Base-by-base conservation (phyloP, 2,888 invertebrate species). In the Steinernema hermaphroditum region DNA sequence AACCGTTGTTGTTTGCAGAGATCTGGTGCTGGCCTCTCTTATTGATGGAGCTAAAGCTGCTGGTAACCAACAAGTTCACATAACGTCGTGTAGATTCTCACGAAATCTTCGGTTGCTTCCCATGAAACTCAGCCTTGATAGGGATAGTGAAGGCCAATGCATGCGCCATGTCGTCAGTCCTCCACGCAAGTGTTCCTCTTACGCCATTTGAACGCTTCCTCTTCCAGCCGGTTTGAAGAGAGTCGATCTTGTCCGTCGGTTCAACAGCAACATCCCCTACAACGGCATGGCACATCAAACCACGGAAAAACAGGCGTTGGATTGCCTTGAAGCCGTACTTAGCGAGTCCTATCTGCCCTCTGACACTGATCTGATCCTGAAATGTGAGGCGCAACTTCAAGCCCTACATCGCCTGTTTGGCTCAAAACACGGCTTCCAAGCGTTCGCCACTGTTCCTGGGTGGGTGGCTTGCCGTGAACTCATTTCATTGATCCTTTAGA, bases 231-330 rank as follows among this genome's bases (percentile, higher is more conserved):
- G 90, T 49, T 90, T 91, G 87, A 88, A 90, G 4, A 91, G 92
- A 85, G 88, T 91, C 29, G 94, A 95, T 87, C 92, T 94, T 80
- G 91, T 98, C 27, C 92, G 93, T 81, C 90, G 97, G 76, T 98
- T 98, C 89, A 98, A 98, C 89, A 93, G 94, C 69, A 98, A 98
- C 88, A 91, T 96, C 83, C 94, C 97, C 1, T 98, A 97, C 89
- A 96, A 94, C 88, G 98, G 98, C 24, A 91, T 98, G 69, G 91
- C 94, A 78, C 96, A 97, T 89, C 94, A 96, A 80, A 92, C 94
- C 78, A 94, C 94, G 89, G 97, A 97, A 89, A 95, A 95, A 88
- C 89, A 96, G 79, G 97, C 99, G 80, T 91, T 93, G 43, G 92
- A 92, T 41, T 94, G 96, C n/a, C 88, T 99, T 78, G 92, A 91